Conservation (phyloP, 2,888 invertebrate genomes). For the Drosophila meridiana region DNA sequence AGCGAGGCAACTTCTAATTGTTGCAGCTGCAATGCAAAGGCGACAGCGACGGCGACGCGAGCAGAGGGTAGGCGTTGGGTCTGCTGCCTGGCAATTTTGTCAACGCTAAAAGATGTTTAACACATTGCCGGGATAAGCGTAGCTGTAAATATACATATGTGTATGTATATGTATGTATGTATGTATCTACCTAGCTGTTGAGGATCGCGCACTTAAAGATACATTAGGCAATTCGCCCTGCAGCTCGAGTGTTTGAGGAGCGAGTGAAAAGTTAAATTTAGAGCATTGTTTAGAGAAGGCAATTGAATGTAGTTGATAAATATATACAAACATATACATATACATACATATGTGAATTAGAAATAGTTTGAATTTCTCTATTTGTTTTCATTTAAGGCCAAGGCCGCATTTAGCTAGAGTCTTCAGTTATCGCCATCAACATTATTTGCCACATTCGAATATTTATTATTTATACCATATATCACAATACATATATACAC, state of each 20-base stretch:
- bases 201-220: slow-evolving; percentile 42
- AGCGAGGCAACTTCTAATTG: slow-evolving; percentile 70
- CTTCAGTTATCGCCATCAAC: background rate
- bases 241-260: slow-evolving; percentile 36
- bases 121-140: slow-evolving; percentile 68
- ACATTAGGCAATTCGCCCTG: slow-evolving; percentile 39
- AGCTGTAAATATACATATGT: background rate
- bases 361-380: slow-evolving; percentile 10
- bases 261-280: slow-evolving; percentile 50
- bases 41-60: background rate
- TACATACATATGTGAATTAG: background rate
- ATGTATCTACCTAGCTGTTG: background rate
- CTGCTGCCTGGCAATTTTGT: slow-evolving; percentile 71
- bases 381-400: slow-evolving; percentile 46
- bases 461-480: slow-evolving; percentile 52
- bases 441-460: slow-evolving; percentile 21
- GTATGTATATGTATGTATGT: background rate
- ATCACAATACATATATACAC: slow-evolving; percentile 15
- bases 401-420: slow-evolving; percentile 30
- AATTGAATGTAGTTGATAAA: slow-evolving; percentile 10
- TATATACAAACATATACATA: background rate
- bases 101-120: slow-evolving; percentile 81
- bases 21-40: slow-evolving; percentile 66
- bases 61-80: background rate
- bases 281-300: slow-evolving; percentile 50